These are phyloP conservation scores for Spisula subtruncata DNA, from an alignment of 2,888 invertebrate species.

Conservation along the genomic window DNA sequence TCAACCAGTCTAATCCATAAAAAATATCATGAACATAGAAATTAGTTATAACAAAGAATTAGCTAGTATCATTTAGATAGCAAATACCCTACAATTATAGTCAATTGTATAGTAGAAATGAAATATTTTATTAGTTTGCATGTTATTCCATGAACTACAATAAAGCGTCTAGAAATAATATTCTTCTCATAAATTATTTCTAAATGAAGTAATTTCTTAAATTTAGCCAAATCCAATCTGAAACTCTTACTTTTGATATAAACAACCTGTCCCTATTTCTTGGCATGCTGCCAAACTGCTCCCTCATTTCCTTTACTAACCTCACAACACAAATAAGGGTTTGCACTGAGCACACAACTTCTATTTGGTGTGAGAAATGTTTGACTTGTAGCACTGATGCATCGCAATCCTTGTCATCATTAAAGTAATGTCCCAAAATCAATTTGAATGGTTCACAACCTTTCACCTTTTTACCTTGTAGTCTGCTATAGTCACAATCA, in stretches of 20 bases:
- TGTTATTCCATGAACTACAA: neutral
- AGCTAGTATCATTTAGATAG: constrained; percentile 14
- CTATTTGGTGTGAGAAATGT: neutral
- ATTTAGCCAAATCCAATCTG: neutral
- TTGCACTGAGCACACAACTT: neutral
- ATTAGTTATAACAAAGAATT: neutral
- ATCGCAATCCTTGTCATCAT: neutral
- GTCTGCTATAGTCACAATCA: neutral
- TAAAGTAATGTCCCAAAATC: neutral
- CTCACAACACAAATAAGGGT: neutral
- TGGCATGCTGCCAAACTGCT: constrained; percentile 26
- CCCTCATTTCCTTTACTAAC: constrained; percentile 18
- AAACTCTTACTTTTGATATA: neutral
- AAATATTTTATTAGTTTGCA: neutral
- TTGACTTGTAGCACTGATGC: neutral
- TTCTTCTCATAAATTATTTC: no score
- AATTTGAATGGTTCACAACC: neutral
- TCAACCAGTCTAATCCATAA: neutral
- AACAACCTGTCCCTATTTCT: constrained; percentile 13
- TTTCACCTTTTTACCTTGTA: neutral
- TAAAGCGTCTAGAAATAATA: neutral
- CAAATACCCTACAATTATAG: neutral
- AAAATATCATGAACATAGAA: neutral
- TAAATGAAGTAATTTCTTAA: neutral
- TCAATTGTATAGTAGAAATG: constrained; percentile 13